Evolutionary conservation across 1,140 invertebrate genomes (phyloP), one percentile per base, ranked within the genome.

Genomic region (Akabosia matsudoensis): DNA sequence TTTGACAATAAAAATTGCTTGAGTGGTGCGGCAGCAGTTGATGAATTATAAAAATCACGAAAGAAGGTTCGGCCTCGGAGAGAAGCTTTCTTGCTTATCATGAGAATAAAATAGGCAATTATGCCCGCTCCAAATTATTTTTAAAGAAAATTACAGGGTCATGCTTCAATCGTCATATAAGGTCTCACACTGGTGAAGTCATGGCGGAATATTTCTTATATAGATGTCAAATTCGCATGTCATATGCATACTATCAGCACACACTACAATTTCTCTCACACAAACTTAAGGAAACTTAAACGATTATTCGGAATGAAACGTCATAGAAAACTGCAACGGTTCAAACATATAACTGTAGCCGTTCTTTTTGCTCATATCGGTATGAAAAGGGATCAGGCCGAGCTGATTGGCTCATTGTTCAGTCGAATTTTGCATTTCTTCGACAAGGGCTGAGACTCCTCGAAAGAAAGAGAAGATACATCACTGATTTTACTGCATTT

Each of bases 61-160:
- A 45, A 45, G 18, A 45, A 45, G 18, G 18, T 45, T 45, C 37
- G 37, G 37, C 18, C 18, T 10, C 37, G 18, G 7, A 45, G n/a
- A n/a, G n/a, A n/a, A n/a, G n/a, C n/a, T 18, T 45, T 45, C 37
- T 45, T 18, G 24, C 13, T n/a, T 61, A 22, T 4, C 14, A 61
- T 61, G 54, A 4, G 54, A 14, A 14, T 22, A 61, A 61, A 61
- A 61, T 61, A 22, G 7, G 37, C 37, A 45, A 45, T 61, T 61
- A 61, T 61, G 4, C 54, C 4, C 54, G 54, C 54, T 61, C 54
- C 54, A 61, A 61, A 61, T 61, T 45, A 45, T 45, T 45, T 45
- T 45, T 18, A 45, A 45, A 45, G 37, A 18, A 7, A 45, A 45
- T 18, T 18, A 45, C 37, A 18, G 18, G 18, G 37, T 7, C 37